Evolutionary conservation across 2,888 invertebrate species (phyloP).

Genomic region (Sinodicranocentrus sp.): DNA sequence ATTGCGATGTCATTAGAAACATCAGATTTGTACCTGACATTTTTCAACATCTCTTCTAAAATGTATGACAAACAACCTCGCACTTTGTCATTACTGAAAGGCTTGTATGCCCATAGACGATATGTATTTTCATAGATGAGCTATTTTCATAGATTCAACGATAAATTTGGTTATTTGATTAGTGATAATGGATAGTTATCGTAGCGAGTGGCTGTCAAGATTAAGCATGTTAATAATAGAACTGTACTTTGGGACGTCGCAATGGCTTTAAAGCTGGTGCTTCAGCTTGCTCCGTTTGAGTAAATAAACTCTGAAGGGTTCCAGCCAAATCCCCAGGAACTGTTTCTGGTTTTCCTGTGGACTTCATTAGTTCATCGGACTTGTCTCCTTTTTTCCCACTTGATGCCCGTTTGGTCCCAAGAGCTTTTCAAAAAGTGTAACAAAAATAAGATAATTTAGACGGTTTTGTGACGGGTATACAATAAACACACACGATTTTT

Average conservation of each 20-base stretch:
- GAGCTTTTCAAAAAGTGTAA: neutral
- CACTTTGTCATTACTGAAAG: slow-evolving; percentile 83
- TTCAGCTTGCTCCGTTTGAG: slow-evolving; percentile 64
- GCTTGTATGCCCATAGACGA: slow-evolving; percentile 83
- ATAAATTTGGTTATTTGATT: neutral
- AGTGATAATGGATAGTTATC: no score
- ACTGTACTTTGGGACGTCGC: slow-evolving; percentile 70
- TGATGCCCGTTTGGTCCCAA: neutral
- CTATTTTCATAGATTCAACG: no score
- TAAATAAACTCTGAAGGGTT: slow-evolving; percentile 60
- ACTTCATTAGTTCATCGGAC: slow-evolving; percentile 10
- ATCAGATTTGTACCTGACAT: slow-evolving; percentile 82
- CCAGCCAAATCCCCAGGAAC: slow-evolving; percentile 56
- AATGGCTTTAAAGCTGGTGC: slow-evolving; percentile 66
- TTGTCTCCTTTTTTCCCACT: slow-evolving; percentile 13
- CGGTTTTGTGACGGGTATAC: no score
- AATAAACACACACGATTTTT: no score
- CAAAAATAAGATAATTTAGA: no score
- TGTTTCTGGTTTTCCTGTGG: slow-evolving; percentile 17
- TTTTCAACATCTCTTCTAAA: slow-evolving; percentile 82
- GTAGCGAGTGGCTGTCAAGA: no score
- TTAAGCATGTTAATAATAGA: no score
- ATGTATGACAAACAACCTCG: slow-evolving; percentile 82
- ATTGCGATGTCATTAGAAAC: slow-evolving; percentile 82
- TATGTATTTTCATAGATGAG: slow-evolving; percentile 83